These are phyloP conservation scores for Phalacrocorax aristotelis DNA, from an alignment of 2,113 vertebrate genomes.

Conservation along the genomic window DNA sequence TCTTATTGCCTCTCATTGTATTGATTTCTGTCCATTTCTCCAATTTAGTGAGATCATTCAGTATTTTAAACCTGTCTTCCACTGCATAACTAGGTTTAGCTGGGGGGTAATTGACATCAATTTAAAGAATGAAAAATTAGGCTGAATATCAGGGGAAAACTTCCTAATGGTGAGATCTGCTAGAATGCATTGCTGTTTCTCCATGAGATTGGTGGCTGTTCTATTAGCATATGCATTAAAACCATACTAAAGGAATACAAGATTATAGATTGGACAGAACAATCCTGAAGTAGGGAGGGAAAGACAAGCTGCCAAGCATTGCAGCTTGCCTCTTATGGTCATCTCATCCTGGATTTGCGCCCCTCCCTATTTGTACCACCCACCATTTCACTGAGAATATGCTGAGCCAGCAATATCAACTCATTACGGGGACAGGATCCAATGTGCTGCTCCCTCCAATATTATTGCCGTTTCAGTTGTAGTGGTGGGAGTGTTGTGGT, in stretches of 20 bases:
- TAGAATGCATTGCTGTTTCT: slow-evolving; percentile 4
- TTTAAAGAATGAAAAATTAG: slow-evolving; percentile 65
- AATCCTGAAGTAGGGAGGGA: neutral
- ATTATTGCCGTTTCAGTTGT: neutral
- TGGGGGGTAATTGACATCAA: slow-evolving; percentile 59
- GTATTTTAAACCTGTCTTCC: slow-evolving; percentile 59
- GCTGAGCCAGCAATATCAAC: neutral
- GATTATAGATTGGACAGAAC: neutral
- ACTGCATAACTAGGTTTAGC: slow-evolving; percentile 61
- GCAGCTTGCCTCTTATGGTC: neutral
- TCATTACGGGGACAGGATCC: neutral
- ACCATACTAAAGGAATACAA: neutral
- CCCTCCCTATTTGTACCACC: neutral
- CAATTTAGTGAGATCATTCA: slow-evolving; percentile 66
- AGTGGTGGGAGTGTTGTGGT: neutral
- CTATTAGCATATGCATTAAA: slow-evolving; percentile 50
- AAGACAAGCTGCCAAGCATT: neutral
- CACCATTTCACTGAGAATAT: neutral
- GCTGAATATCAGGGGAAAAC: slow-evolving; percentile 26
- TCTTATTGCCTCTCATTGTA: slow-evolving; percentile 51
- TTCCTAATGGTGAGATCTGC: slow-evolving; percentile 42
- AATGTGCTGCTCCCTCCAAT: neutral
- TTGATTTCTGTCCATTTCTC: slow-evolving; percentile 65
- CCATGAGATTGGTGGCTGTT: neutral
- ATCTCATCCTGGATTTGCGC: neutral